Percentiles rank a stretch among this genome's conserved stretches.
Conservation (phyloP, 2,888 invertebrate genomes). For the Zhuqinia jingwanae region DNA sequence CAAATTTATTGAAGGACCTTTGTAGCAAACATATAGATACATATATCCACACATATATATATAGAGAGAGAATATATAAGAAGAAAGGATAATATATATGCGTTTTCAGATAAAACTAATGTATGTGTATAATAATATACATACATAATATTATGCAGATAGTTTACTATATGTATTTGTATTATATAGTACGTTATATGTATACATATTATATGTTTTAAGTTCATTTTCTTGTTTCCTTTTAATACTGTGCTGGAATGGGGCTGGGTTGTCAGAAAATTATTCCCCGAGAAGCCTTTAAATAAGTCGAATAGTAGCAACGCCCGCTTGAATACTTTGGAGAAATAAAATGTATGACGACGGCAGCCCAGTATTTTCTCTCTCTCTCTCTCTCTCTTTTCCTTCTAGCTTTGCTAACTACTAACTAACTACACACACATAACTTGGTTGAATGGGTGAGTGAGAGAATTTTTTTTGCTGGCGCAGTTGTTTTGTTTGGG, state of each 20-base stretch:
- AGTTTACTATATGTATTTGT: no score
- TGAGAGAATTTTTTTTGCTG: neutral
- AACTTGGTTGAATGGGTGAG: neutral
- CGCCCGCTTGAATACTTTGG: conserved; percentile 54
- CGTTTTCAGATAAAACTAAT: neutral
- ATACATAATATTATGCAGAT: no score
- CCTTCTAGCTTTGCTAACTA: neutral
- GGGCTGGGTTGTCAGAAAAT: conserved; percentile 62
- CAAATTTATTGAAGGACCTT: conserved; percentile 55
- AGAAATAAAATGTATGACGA: conserved; percentile 38
- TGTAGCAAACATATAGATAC: no score
- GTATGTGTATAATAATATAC: neutral
- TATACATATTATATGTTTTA: neutral
- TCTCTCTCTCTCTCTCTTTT: neutral
- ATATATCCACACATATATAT: neutral
- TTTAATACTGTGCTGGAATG: conserved; percentile 39
- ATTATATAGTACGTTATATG: neutral
- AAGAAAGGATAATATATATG: no score
- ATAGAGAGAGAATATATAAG: no score
- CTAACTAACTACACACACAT: neutral
- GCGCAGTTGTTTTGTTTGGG: neutral
- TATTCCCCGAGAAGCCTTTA: conserved; percentile 63
- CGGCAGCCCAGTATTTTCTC: conserved; percentile 8
- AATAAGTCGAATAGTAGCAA: conserved; percentile 56
- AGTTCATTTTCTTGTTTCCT: conserved; percentile 52